phyloP scores from a whole-genome alignment of 2,888 invertebrate species.

The Lysandra bellargus region DNA sequence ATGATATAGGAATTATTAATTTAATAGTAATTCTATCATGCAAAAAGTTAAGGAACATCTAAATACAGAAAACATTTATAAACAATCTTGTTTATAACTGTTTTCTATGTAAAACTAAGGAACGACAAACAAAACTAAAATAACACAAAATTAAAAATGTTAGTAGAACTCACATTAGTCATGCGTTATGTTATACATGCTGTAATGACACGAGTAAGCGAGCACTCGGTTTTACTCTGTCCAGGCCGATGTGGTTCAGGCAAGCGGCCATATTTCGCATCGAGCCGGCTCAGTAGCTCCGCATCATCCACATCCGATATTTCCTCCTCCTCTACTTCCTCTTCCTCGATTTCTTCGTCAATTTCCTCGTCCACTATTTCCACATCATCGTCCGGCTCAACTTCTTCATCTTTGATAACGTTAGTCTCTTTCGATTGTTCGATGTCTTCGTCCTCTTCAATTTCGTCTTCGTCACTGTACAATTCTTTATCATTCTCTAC shows the following conservation, averaged over 20 bases:
- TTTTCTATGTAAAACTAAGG: neutral
- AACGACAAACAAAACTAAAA: conserved; percentile 29
- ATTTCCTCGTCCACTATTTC: conserved; percentile 74
- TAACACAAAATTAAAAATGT: conserved; percentile 20
- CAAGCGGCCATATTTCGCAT: conserved; percentile 87
- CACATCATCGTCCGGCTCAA: conserved; percentile 62
- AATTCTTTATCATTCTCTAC: conserved; percentile 55
- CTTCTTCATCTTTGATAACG: conserved; percentile 40
- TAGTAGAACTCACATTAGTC: conserved; percentile 70
- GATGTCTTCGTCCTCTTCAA: conserved; percentile 58
- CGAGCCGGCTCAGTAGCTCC: conserved; percentile 84
- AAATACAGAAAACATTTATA: neutral
- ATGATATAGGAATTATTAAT: neutral
- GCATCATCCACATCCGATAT: conserved; percentile 85
- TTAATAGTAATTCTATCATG: neutral
- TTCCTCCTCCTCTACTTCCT: conserved; percentile 75
- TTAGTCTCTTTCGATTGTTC: conserved; percentile 44
- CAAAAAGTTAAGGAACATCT: neutral
- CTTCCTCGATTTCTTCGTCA: conserved; percentile 72
- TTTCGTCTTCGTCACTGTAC: conserved; percentile 65
- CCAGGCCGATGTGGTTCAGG: conserved; percentile 76
- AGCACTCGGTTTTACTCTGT: conserved; percentile 65
- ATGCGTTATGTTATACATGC: conserved; percentile 53
- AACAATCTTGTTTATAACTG: neutral
- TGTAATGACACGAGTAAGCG: conserved; percentile 32